Evolutionary conservation across 2,888 invertebrate species (phyloP).

Genomic region (Drosophila neotestacea): DNA sequence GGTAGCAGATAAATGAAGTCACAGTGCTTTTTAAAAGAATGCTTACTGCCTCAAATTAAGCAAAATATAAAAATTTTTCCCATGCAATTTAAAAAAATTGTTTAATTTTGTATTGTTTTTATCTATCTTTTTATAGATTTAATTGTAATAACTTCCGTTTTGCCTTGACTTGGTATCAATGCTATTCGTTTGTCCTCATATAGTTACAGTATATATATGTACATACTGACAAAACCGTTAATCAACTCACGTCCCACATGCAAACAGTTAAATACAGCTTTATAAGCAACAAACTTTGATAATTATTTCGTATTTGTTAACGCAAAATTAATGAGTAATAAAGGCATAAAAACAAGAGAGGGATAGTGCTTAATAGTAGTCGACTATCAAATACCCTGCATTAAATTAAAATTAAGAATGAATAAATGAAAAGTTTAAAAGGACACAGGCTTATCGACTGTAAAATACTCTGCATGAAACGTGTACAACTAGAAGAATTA

Average conservation of each 20-base stretch:
- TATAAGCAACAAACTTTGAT: slow-evolving; percentile 17
- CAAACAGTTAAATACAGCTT: slow-evolving; percentile 29
- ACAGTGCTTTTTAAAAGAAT: not conserved
- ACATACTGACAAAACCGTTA: slow-evolving; percentile 7
- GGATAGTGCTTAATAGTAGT: not conserved
- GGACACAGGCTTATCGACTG: not conserved
- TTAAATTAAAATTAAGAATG: not conserved
- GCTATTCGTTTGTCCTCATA: not conserved
- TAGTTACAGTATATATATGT: not conserved
- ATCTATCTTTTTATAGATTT: not conserved
- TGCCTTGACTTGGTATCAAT: slow-evolving; percentile 3
- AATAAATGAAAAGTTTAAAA: not conserved
- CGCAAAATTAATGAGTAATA: slow-evolving; percentile 34
- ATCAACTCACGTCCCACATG: slow-evolving; percentile 26
- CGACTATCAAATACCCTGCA: slow-evolving; percentile 12
- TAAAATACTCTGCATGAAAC: not conserved
- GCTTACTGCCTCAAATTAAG: not conserved
- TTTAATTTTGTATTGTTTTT: not conserved
- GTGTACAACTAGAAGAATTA: not conserved
- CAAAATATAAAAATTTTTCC: not conserved
- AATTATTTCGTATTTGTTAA: slow-evolving; percentile 35
- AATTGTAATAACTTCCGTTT: slow-evolving; percentile 30
- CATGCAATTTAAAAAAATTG: not conserved
- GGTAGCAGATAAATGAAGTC: not conserved
- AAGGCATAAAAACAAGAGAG: slow-evolving; percentile 12